Evolutionary conservation across 2,888 invertebrate genomes (phyloP).

Genomic region (Caenorhabditis panamensis): DNA sequence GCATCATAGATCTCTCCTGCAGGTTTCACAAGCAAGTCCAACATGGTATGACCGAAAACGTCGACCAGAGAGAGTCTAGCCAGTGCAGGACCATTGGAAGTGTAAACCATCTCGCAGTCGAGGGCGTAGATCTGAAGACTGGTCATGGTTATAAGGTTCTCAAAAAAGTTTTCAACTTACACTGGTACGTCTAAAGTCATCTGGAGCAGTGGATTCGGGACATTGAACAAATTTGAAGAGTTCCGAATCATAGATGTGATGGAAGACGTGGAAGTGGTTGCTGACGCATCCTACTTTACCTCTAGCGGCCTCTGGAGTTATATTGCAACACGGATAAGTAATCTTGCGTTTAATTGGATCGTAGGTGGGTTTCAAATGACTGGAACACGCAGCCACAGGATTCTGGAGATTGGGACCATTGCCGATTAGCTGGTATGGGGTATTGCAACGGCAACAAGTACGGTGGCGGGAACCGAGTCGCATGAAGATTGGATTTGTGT

Average conservation of each 20-base stretch:
- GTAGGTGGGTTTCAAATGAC: constrained; percentile 1
- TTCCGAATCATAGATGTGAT: constrained; percentile 65
- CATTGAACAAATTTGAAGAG: constrained; percentile 68
- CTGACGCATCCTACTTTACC: constrained; percentile 87
- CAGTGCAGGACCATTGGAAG: constrained; percentile 69
- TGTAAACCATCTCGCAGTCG: constrained; percentile 88
- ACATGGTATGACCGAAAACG: constrained; percentile 85
- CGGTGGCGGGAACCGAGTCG: not conserved
- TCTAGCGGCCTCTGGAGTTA: constrained; percentile 84
- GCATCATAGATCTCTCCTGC: constrained; percentile 88
- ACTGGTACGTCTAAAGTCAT: constrained; percentile 68
- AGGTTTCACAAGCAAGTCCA: constrained; percentile 93
- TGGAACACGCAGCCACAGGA: not conserved
- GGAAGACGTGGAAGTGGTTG: constrained; percentile 83
- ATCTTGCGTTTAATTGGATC: constrained; percentile 25
- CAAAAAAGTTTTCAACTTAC: constrained; percentile 36
- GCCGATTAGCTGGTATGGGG: not conserved
- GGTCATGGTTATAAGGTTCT: not conserved
- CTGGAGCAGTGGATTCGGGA: constrained; percentile 64
- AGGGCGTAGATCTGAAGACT: constrained; percentile 87
- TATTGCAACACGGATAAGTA: constrained; percentile 84
- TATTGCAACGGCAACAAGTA: not conserved
- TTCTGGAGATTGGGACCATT: too few relatives aligned
- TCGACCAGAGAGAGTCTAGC: constrained; percentile 76
- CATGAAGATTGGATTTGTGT: not conserved